phyloP scores from a whole-genome alignment of 2,797 vertebrate species.

The Stomatorhinus walkeri region DNA sequence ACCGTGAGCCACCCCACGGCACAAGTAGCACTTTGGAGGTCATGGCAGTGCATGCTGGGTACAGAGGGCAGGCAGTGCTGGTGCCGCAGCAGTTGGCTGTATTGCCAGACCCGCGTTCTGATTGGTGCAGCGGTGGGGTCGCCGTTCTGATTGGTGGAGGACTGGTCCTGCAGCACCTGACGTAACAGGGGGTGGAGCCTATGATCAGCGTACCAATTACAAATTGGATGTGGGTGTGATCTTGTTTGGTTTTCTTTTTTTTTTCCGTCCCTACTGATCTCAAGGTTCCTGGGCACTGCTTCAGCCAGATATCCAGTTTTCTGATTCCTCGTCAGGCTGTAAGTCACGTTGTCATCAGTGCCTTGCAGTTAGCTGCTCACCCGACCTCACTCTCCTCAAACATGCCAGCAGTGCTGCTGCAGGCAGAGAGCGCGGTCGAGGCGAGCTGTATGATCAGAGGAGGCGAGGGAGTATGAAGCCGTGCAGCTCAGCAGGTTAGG shows the following conservation, averaged over 20 bases:
- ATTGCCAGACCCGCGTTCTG: not conserved
- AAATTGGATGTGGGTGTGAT: not conserved
- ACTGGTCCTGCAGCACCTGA: slow-evolving; percentile 3
- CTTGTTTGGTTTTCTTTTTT: not conserved
- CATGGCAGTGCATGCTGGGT: not conserved
- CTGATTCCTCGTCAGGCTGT: not conserved
- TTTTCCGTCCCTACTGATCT: not conserved
- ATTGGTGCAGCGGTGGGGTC: not conserved
- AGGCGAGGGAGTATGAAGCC: not conserved
- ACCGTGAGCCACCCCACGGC: not conserved
- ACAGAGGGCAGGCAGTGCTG: not conserved
- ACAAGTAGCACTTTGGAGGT: not conserved
- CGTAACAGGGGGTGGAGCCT: not conserved
- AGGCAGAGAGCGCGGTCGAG: not conserved
- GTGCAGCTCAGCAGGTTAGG: not conserved
- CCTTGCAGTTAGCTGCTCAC: not conserved
- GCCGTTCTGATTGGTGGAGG: not conserved
- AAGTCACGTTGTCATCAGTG: not conserved
- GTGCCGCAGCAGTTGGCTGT: not conserved
- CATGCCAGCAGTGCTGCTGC: not conserved
- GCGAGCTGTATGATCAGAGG: not conserved
- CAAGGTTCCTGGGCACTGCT: not conserved
- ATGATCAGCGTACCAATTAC: not conserved
- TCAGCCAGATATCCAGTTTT: not conserved
- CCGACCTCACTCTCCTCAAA: not conserved